phyloP scores from a whole-genome alignment of 53 echinoderm and acorn worm genomes.

The Echinarachnius parma region DNA sequence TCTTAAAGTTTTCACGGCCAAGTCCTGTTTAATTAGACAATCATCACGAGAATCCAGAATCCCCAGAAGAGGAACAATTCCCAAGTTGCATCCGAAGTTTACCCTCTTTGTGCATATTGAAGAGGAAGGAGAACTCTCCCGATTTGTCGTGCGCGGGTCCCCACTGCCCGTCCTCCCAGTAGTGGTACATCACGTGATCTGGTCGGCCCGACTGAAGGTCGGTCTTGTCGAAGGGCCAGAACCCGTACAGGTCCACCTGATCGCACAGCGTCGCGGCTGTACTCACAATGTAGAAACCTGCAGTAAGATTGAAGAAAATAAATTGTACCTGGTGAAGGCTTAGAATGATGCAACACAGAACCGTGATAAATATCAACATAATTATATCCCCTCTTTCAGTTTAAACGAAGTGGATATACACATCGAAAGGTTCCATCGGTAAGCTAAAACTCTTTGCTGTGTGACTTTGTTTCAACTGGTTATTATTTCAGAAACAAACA shows the following conservation, averaged over 20 bases:
- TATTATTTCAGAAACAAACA: too few relatives aligned
- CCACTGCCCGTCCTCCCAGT: slow-evolving; percentile 60
- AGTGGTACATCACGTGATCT: slow-evolving; percentile 67
- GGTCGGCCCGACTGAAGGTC: slow-evolving; percentile 23
- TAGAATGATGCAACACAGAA: too few relatives aligned
- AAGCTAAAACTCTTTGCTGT: too few relatives aligned
- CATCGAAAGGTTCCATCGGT: too few relatives aligned
- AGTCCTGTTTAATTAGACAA: too few relatives aligned
- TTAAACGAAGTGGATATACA: too few relatives aligned
- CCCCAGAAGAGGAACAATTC: slow-evolving; percentile 24
- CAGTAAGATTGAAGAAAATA: background rate
- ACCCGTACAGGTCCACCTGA: slow-evolving; percentile 62
- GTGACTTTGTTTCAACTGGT: too few relatives aligned
- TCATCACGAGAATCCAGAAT: too few relatives aligned
- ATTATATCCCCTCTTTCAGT: too few relatives aligned
- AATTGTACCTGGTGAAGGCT: background rate
- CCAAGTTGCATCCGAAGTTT: slow-evolving; percentile 51
- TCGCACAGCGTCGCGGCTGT: slow-evolving; percentile 62
- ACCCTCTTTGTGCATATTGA: slow-evolving; percentile 55
- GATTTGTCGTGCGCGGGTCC: slow-evolving; percentile 55
- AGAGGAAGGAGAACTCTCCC: slow-evolving; percentile 52
- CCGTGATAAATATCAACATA: too few relatives aligned
- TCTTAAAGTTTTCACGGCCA: too few relatives aligned
- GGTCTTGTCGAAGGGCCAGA: slow-evolving; percentile 68
- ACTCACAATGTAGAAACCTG: slow-evolving; percentile 65